A percentile compares a stretch with the other conserved stretches of the same genome.
phyloP scores from a whole-genome alignment of 1,140 invertebrate genomes.

The Hycleus cichorii region DNA sequence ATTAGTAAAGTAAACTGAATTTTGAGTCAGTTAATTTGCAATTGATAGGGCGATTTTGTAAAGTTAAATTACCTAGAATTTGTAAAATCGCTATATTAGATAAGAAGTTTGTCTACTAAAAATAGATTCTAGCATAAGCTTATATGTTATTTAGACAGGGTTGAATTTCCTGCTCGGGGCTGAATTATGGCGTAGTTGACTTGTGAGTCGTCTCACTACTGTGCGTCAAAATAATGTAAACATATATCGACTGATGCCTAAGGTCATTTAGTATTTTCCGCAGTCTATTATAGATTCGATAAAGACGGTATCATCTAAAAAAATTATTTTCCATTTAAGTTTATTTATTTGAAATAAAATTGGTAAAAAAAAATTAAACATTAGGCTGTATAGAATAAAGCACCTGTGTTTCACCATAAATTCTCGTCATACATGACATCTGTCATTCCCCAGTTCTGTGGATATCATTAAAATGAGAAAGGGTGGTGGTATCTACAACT shows the following conservation, averaged over 20 bases:
- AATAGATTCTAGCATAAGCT: slow-evolving; percentile 6
- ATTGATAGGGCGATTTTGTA: too few species aligned
- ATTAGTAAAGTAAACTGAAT: too few species aligned
- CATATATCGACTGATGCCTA: slow-evolving; percentile 14
- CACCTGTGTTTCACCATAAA: slow-evolving; percentile 13
- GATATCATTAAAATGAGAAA: slow-evolving; percentile 9
- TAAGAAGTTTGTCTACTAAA: slow-evolving; percentile 2
- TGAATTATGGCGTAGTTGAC: slow-evolving; percentile 14
- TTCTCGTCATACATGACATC: slow-evolving; percentile 11
- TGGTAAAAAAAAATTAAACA: too few species aligned
- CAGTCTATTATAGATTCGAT: slow-evolving; percentile 9
- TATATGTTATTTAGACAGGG: slow-evolving; percentile 13
- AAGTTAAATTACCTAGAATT: too few species aligned
- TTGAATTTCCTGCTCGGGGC: slow-evolving; percentile 10
- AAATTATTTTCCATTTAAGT: neutral
- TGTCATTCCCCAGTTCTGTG: slow-evolving; percentile 1
- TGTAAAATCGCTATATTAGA: neutral
- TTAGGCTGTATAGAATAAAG: neutral
- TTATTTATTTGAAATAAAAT: too few species aligned
- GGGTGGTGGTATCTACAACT: neutral
- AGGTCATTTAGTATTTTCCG: slow-evolving; percentile 13
- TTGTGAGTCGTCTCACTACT: slow-evolving; percentile 13
- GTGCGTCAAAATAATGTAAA: slow-evolving; percentile 16
- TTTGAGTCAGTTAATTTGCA: too few species aligned
- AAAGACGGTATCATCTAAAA: slow-evolving; percentile 5